Base-by-base conservation (phyloP, 2,797 vertebrate genomes). In the Sebastes kiyomatsui region DNA sequence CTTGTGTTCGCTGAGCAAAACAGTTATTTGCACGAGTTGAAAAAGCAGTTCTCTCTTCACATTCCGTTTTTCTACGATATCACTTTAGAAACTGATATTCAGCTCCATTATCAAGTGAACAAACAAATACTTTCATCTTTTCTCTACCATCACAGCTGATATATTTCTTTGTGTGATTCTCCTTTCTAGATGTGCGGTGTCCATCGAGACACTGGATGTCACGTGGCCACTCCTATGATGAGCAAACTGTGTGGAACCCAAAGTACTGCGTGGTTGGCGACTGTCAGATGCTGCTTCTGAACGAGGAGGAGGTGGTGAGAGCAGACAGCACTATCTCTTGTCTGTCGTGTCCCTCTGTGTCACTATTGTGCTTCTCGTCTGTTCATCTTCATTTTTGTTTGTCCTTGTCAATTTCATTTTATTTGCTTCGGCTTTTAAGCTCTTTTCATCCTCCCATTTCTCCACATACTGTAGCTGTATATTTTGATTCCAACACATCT, bases 221-320 rank as follows among this genome's bases (percentile, higher is more conserved):
- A 5, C 95, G 92, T 38, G 94, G 92, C 28, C 93, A 90, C 82
- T 93, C 95, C 1, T 95, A 87, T 66, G 87, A 93, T 35, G 95
- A 96, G 77, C 92, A 80, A 71, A 77, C 87, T 18, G 83, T 73
- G 66, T 96, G 96, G 95, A 96, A 95, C 89, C 90, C 93, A 1
- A 94, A 94, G 90, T 94, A 92, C 89, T 95, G 93, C 72, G 82
- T 94, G 82, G 81, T 95, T 22, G 91, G 91, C 1, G 95, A 96
- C 90, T 89, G 91, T 89, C 95, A 95, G 88, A 93, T 95, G 93
- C 85, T 96, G 84, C 93, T 96, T 52, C 89, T 95, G 89, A 94
- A 94, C 46, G 95, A 95, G 72, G 94, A 96, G 79, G 94, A 95
- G 95, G 94, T 94, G 94, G 87, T 90, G 75, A 92, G 87, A 90